phyloP scores from a whole-genome alignment of 1,140 invertebrate genomes.

The Meloidogyne chitwoodi region DNA sequence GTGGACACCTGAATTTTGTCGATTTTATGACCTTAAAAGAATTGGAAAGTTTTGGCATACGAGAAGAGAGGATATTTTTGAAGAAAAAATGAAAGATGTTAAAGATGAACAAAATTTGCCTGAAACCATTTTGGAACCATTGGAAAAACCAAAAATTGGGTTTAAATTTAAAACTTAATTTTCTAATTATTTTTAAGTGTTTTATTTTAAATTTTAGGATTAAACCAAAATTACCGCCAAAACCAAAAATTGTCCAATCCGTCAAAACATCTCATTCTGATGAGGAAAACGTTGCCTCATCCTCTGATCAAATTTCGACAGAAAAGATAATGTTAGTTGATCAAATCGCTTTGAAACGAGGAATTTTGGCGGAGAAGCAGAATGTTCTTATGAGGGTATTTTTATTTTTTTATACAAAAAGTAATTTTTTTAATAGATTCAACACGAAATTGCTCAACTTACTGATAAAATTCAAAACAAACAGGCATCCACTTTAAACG shows the following conservation, averaged over 20 bases:
- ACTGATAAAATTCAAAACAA: not conserved
- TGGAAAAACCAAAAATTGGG: not conserved
- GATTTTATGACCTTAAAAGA: constrained; percentile 15
- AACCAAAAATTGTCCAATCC: not conserved
- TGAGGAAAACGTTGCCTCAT: not conserved
- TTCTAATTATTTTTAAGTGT: not conserved
- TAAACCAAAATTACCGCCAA: constrained; percentile 1
- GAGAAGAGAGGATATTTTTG: not conserved
- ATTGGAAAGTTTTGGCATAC: constrained; percentile 15
- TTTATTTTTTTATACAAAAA: not conserved
- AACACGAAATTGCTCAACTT: not conserved
- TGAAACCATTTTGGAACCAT: not conserved
- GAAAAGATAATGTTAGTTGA: not conserved
- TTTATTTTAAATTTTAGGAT: not conserved
- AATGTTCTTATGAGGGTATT: not conserved
- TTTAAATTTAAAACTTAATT: not conserved
- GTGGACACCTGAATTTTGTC: constrained; percentile 31
- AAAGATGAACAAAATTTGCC: not conserved
- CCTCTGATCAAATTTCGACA: not conserved
- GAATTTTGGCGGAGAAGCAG: not conserved
- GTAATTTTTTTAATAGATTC: not conserved
- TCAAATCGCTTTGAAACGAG: not conserved
- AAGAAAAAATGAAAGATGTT: not conserved
- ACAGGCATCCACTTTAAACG: not conserved
- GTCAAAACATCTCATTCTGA: not conserved